Evolutionary conservation across 2,888 invertebrate species (phyloP).

Genomic region (Netelia virgata): DNA sequence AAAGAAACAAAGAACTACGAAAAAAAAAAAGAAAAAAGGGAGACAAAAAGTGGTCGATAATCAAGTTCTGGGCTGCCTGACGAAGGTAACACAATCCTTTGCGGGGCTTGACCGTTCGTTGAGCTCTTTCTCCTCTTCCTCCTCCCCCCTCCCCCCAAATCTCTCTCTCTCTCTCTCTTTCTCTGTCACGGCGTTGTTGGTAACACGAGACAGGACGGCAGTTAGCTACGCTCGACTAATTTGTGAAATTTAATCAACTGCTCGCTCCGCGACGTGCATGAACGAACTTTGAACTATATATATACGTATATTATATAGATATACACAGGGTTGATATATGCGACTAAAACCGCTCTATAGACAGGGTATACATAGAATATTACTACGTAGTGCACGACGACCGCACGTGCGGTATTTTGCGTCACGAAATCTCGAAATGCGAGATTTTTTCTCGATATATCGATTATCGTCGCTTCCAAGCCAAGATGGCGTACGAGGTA

Average conservation of each 20-base stretch:
- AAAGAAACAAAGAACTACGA: neutral
- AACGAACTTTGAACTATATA: constrained; percentile 23
- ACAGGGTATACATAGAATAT: neutral
- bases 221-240: constrained; percentile 79
- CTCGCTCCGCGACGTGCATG: constrained; percentile 59
- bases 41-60: constrained; percentile 32
- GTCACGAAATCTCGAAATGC: neutral
- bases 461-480: neutral
- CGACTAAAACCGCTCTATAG: neutral
- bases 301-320: neutral
- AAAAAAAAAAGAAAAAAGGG: constrained; percentile 1
- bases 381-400: neutral
- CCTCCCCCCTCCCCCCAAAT: no score
- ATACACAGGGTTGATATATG: neutral
- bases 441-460: neutral
- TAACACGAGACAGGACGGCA: constrained; percentile 75
- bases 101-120: constrained; percentile 41
- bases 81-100: constrained; percentile 63
- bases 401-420: constrained; percentile 43
- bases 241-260: constrained; percentile 81
- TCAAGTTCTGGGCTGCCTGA: constrained; percentile 24
- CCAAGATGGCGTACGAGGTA: neutral
- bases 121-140: neutral
- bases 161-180: neutral
- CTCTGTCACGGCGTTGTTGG: constrained; percentile 49